phyloP scores from a whole-genome alignment of 2,113 vertebrate species.

The Chaetops frenatus region DNA sequence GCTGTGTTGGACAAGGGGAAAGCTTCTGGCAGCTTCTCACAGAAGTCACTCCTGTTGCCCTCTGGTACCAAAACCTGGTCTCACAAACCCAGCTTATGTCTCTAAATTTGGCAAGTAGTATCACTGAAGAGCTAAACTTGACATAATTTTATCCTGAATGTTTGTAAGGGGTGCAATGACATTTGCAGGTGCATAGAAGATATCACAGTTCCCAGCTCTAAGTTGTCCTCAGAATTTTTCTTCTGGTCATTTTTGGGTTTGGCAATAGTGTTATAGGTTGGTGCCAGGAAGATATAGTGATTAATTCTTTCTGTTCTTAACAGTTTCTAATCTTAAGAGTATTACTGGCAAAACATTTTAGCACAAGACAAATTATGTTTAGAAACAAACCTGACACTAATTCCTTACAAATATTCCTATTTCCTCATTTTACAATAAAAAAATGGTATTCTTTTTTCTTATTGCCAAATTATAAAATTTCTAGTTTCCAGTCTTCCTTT shows the following conservation, averaged over 20 bases:
- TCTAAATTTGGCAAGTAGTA: background rate
- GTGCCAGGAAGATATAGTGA: background rate
- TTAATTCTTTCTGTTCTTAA: background rate
- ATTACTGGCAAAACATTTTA: background rate
- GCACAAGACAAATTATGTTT: background rate
- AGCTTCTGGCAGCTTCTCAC: background rate
- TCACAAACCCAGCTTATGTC: background rate
- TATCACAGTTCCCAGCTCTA: background rate
- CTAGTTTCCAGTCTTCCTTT: background rate
- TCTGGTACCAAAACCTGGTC: background rate
- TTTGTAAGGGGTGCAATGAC: background rate
- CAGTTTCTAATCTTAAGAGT: background rate
- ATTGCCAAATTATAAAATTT: background rate
- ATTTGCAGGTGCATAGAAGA: background rate
- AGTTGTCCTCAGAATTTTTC: background rate
- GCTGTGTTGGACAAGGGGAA: background rate
- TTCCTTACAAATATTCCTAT: background rate
- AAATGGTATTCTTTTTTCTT: background rate
- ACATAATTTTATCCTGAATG: background rate
- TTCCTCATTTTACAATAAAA: background rate
- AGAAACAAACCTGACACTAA: background rate
- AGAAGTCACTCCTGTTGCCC: background rate
- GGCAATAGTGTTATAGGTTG: background rate
- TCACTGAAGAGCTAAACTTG: background rate
- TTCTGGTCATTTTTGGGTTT: background rate